These are phyloP conservation scores for Archips xylosteana DNA, from an alignment of 2,888 invertebrate genomes.

Conservation along the genomic window DNA sequence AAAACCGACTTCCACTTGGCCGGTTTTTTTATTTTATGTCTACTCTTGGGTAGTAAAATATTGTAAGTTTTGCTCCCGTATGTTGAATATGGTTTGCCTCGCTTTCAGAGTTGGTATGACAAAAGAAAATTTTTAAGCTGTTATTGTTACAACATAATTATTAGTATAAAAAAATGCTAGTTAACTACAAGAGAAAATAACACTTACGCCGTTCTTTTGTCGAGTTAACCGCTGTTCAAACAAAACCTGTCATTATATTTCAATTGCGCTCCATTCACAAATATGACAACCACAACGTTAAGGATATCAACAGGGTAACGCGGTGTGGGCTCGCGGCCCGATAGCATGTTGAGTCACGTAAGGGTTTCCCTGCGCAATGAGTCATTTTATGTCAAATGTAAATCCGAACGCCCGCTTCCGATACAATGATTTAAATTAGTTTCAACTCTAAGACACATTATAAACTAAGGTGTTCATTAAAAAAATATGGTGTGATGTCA, in stretches of 20 bases:
- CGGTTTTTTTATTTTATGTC: too few species aligned
- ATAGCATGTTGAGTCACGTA: slow-evolving; percentile 81
- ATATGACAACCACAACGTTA: slow-evolving; percentile 60
- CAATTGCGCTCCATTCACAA: slow-evolving; percentile 47
- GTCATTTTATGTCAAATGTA: slow-evolving; percentile 47
- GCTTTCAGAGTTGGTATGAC: too few species aligned
- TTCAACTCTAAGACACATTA: not conserved
- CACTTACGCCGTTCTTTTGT: slow-evolving; percentile 34
- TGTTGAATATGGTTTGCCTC: too few species aligned
- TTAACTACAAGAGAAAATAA: slow-evolving; percentile 2
- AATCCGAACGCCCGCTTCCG: slow-evolving; percentile 6
- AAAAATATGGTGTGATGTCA: not conserved
- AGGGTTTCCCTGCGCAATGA: slow-evolving; percentile 83
- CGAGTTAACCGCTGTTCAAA: slow-evolving; percentile 38
- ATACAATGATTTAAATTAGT: not conserved
- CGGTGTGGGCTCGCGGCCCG: slow-evolving; percentile 62
- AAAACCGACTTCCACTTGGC: too few species aligned
- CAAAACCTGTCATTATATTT: slow-evolving; percentile 41
- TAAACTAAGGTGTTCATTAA: not conserved
- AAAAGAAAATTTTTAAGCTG: too few species aligned
- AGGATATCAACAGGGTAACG: slow-evolving; percentile 67
- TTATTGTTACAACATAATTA: too few species aligned
- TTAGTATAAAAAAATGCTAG: not conserved
- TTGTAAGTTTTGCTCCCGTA: too few species aligned
- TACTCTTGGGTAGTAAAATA: too few species aligned